These are phyloP conservation scores for Artibeus lituratus DNA, from an alignment of 2,797 vertebrate genomes.

Conservation along the genomic window DNA sequence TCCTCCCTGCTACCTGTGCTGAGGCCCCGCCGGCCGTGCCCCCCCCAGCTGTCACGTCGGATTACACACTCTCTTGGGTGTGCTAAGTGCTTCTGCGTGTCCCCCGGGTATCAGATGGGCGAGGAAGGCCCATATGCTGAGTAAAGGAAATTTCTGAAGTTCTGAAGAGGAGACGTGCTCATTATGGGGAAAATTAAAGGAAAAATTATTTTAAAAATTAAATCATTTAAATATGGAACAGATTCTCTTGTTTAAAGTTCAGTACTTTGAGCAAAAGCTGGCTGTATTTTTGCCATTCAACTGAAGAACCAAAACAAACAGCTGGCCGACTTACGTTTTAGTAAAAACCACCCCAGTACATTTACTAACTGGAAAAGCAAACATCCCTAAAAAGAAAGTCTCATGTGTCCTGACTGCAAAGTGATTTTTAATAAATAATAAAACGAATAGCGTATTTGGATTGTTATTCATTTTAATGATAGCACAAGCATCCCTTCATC, in stretches of 20 bases:
- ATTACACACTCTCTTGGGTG: slow-evolving; percentile 31
- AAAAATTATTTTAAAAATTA: neutral
- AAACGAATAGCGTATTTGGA: neutral
- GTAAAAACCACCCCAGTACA: slow-evolving; percentile 52
- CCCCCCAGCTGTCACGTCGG: neutral
- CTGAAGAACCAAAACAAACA: slow-evolving; percentile 66
- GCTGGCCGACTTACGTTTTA: slow-evolving; percentile 66
- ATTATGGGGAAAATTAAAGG: slow-evolving; percentile 4
- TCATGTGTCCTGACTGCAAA: slow-evolving; percentile 33
- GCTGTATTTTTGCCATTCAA: slow-evolving; percentile 43
- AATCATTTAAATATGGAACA: slow-evolving; percentile 57
- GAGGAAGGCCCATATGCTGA: slow-evolving; percentile 18
- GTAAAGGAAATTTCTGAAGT: slow-evolving; percentile 43
- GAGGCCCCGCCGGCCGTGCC: neutral
- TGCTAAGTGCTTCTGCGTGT: slow-evolving; percentile 33
- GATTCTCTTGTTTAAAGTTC: slow-evolving; percentile 60
- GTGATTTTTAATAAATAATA: slow-evolving; percentile 61
- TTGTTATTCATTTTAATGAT: neutral
- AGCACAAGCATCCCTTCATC: neutral
- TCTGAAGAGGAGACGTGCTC: slow-evolving; percentile 30
- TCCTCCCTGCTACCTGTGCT: neutral
- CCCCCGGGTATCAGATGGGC: slow-evolving; percentile 3
- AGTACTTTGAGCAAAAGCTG: slow-evolving; percentile 30
- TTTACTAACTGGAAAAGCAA: slow-evolving; percentile 64
- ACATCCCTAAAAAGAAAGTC: slow-evolving; percentile 55